These are phyloP conservation scores for Linnaemya tessellans DNA, from an alignment of 2,888 invertebrate genomes.

Conservation along the genomic window DNA sequence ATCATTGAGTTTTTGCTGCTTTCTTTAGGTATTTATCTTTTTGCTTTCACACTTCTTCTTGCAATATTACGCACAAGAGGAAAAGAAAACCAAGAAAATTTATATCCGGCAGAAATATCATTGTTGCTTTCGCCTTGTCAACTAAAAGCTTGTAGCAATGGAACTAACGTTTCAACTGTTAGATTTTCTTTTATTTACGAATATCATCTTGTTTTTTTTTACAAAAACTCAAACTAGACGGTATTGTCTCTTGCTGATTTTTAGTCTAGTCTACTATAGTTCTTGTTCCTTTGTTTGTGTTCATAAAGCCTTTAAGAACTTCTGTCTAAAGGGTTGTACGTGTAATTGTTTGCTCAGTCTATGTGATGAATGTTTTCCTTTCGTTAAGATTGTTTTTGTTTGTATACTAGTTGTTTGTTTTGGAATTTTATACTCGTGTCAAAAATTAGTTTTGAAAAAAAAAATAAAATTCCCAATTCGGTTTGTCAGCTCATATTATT, in stretches of 20 bases:
- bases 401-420: conserved; percentile 40
- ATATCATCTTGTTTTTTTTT: not conserved
- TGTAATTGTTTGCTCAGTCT: not conserved
- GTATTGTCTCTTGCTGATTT: not conserved
- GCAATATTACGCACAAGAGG: conserved; percentile 30
- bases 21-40: conserved; percentile 50
- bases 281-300: conserved; percentile 10
- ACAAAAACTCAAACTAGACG: conserved; percentile 35
- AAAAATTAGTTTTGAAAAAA: conserved; percentile 25
- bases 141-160: not conserved
- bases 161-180: conserved; percentile 35
- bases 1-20: conserved; percentile 35
- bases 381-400: conserved; percentile 23
- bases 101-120: not conserved
- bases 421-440: conserved; percentile 15
- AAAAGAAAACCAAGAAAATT: conserved; percentile 37
- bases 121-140: conserved; percentile 1
- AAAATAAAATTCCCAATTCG: conserved; percentile 16
- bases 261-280: conserved; percentile 3
- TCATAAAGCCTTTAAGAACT: conserved; percentile 24
- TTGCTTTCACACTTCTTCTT: conserved; percentile 21
- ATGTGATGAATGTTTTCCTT: conserved; percentile 3
- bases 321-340: conserved; percentile 29
- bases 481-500: conserved; percentile 61
- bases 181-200: conserved; percentile 38